Percentiles rank a stretch among this genome's conserved stretches.
These are phyloP conservation scores for Alces alces DNA, from an alignment of 2,113 vertebrate genomes.

Conservation along the genomic window DNA sequence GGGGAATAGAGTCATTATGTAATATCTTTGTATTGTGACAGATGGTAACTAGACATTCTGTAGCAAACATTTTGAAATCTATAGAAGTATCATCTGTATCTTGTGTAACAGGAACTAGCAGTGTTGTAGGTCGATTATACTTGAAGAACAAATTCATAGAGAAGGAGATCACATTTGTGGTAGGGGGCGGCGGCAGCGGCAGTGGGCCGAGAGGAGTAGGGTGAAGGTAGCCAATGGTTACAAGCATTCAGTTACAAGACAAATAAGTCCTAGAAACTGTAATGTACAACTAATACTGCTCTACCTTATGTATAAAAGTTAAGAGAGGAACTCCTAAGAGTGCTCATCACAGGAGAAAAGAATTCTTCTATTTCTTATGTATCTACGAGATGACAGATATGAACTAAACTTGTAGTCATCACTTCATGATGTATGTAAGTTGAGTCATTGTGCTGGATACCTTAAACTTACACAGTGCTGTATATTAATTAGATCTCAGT, in stretches of 20 bases:
- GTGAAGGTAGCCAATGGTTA: neutral
- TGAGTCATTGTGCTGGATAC: neutral
- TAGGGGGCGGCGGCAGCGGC: rapidly evolving
- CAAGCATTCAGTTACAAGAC: neutral
- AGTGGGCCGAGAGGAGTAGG: neutral
- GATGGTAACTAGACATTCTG: neutral
- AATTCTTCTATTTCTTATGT: neutral
- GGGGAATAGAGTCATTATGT: neutral
- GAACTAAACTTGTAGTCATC: neutral
- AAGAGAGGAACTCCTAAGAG: neutral
- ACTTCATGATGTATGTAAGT: neutral
- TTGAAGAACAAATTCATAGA: neutral
- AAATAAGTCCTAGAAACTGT: neutral
- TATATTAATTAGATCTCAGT: neutral
- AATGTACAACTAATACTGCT: neutral
- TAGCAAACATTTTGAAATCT: neutral
- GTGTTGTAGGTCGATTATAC: neutral
- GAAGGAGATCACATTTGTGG: neutral
- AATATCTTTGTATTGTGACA: neutral
- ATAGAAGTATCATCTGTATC: neutral
- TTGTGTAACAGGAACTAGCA: neutral
- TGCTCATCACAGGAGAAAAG: neutral
- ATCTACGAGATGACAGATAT: neutral
- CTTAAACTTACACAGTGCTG: neutral
- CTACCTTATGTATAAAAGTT: neutral